Percentiles rank a stretch among this genome's conserved stretches.
Conservation (phyloP, 2,113 vertebrate species). For the Platichthys flesus region DNA sequence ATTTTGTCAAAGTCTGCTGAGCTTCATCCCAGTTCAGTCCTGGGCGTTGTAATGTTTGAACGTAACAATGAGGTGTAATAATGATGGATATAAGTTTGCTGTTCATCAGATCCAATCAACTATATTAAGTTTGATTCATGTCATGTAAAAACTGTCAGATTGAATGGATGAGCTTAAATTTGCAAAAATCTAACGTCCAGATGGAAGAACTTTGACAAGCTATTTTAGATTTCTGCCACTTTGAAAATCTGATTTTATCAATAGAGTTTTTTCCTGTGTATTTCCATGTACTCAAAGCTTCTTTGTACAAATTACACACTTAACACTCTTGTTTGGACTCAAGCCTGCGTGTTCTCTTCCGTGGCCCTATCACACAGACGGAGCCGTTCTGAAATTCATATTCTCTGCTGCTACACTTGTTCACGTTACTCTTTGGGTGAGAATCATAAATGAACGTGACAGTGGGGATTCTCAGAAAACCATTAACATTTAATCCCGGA, state of each 20-base stretch:
- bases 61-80: too few species aligned
- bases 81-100: too few species aligned
- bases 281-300: too few species aligned
- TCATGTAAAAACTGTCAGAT: too few species aligned
- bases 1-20: neutral
- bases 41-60: too few species aligned
- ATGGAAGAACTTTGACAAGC: too few species aligned
- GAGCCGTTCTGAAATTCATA: neutral
- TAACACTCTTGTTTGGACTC: neutral
- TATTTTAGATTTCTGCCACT: too few species aligned
- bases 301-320: neutral
- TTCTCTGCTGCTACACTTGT: neutral
- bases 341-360: neutral
- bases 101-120: too few species aligned
- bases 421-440: neutral
- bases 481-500: conserved; percentile 32
- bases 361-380: neutral
- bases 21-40: too few species aligned
- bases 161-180: too few species aligned
- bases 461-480: conserved; percentile 9
- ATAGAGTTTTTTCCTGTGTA: neutral
- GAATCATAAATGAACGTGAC: conserved; percentile 17
- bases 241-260: neutral
- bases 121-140: too few species aligned
- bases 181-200: neutral